Base-by-base conservation (phyloP, 2,888 invertebrate species). In the Stegophylla sp. region DNA sequence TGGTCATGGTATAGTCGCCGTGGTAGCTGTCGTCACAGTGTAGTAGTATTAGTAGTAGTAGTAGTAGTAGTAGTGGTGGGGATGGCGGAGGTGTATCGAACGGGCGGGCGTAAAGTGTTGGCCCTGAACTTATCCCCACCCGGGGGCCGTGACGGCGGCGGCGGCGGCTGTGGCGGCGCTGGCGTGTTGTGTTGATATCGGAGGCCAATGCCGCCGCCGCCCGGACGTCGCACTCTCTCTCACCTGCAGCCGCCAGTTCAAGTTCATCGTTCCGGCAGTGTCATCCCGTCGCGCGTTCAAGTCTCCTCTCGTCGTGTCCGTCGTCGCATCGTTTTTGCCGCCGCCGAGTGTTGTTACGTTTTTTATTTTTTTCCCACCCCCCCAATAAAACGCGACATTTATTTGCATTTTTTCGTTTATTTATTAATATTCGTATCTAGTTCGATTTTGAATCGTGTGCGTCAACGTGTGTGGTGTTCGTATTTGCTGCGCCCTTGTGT, bases 121-220 rank as follows among this genome's bases (percentile, higher is more conserved):
- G 79, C 79, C 79, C 79, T 79, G 79, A 79, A 79, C 79, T 79
- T 79, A 79, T 79, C 79, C 79, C 79, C 79, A 79, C 79, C 20
- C 17, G 48, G 20, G 28, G 76, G 41, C 67, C 56, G 56, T 53
- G 41, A 56, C 67, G 67, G 9, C 69, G 56, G 9, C 69, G 17
- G 45, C 51, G 23, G 51, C 41, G 12, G 12, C 74, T n/a, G n/a
- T n/a, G 53, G 75, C 75, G 66, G 77, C 45, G 69, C 67, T 69
- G 56, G 59, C 79, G 79, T 61, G 79, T 71, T 71, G 79, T 79
- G 69, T 79, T 79, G 79, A 79, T 79, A 79, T 79, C 79, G 79
- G 79, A 79, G 79, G 79, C 79, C 79, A 79, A 79, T 79, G 79
- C 79, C 79, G 79, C 71, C 51, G 63, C 74, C 74, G 63, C 63